phyloP scores from a whole-genome alignment of 2,888 invertebrate species.

The Dynastes maya region DNA sequence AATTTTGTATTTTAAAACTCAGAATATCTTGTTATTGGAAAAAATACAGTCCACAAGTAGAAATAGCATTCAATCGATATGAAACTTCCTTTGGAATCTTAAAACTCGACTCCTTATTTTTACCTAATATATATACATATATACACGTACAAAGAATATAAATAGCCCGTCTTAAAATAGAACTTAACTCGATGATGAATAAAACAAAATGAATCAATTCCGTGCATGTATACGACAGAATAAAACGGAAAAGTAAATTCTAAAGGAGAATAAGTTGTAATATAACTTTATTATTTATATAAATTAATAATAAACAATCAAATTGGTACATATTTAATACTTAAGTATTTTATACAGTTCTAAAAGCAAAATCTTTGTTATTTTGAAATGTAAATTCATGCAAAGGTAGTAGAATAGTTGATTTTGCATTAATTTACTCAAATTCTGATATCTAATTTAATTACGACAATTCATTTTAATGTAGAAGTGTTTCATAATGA shows the following conservation, averaged over 20 bases:
- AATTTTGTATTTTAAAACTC: no score
- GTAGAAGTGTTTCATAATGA: background rate
- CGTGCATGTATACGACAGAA: conserved; percentile 52
- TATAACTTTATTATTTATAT: background rate
- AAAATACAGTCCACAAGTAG: no score
- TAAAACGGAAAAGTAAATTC: conserved; percentile 30
- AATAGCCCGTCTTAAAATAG: conserved; percentile 37
- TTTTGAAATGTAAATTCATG: conserved; percentile 52
- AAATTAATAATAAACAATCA: background rate
- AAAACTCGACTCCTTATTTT: conserved; percentile 17
- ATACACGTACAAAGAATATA: conserved; percentile 15
- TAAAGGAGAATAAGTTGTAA: conserved; percentile 54
- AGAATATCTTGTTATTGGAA: no score
- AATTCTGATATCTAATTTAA: background rate
- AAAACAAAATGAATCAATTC: conserved; percentile 52
- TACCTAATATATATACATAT: conserved; percentile 6
- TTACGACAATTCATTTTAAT: background rate
- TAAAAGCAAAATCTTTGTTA: conserved; percentile 2
- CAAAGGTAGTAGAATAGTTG: conserved; percentile 50
- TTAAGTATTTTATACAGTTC: conserved; percentile 52
- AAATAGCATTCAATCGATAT: background rate
- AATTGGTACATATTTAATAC: conserved; percentile 15
- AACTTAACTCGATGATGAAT: conserved; percentile 19
- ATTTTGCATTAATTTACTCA: conserved; percentile 54
- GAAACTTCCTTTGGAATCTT: background rate